phyloP scores from a whole-genome alignment of 2,113 vertebrate genomes.

The Perca flavescens region DNA sequence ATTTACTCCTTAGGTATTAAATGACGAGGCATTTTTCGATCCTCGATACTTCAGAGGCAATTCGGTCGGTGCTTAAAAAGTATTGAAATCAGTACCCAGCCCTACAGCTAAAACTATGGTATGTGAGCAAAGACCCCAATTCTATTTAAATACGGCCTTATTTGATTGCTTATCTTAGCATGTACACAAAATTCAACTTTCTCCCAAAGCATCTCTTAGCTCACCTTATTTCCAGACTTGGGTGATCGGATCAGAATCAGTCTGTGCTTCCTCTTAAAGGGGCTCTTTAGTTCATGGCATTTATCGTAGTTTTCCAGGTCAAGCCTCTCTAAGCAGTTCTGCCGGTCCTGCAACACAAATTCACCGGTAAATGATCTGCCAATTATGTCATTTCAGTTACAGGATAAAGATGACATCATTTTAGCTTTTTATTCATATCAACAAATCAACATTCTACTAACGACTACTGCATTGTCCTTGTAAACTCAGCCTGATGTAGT shows the following conservation, averaged over 20 bases:
- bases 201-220: background rate
- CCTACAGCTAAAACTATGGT: background rate
- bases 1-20: too few species aligned
- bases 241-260: conserved; percentile 89
- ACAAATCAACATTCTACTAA: background rate
- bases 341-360: conserved; percentile 85
- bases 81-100: too few species aligned
- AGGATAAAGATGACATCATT: background rate
- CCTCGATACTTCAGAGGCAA: too few species aligned
- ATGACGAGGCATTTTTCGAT: too few species aligned
- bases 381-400: background rate
- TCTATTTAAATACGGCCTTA: background rate
- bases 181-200: background rate
- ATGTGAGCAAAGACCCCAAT: background rate
- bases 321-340: conserved; percentile 91
- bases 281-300: conserved; percentile 91
- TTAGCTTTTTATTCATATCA: background rate
- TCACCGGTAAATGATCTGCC: background rate
- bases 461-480: background rate
- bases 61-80: too few species aligned
- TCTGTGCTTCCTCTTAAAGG: conserved; percentile 91
- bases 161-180: background rate
- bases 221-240: conserved; percentile 91
- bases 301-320: conserved; percentile 94
- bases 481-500: too few species aligned